Base-by-base conservation (phyloP, 1,140 invertebrate genomes). In the Penaeus chinensis region DNA sequence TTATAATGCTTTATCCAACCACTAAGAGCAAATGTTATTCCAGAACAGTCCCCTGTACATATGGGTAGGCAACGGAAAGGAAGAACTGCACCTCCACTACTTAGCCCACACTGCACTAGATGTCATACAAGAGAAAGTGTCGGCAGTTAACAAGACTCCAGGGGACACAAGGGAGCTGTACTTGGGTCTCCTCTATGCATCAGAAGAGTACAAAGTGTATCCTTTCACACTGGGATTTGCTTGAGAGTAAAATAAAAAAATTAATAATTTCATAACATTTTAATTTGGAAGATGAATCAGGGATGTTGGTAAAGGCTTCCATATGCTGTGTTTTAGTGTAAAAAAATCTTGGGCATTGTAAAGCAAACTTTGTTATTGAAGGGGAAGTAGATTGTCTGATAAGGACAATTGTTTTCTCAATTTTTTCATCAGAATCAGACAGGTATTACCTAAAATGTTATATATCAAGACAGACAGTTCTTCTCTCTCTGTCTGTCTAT, bases 131-230 rank as follows among this genome's bases (percentile, higher is more conserved):
- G 98, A 99, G 91, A 96, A 98, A 92, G 93, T 98, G 77, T 94
- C 95, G 80, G 92, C 92, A 74, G 92, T 93, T 90, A 94, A 92
- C 90, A 95, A 94, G 91, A 95, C 94, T 93, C 93, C 93, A 7
- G 87, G 83, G 42, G 92, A 90, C 63, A 84, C 86, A 7, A 82
- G 97, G 91, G 98, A 99, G 92, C 93, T 98, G 0, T 99, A 98
- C 92, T 94, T 99, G 65, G 98, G 98, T 32, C 93, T 97, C 79
- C 93, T 99, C 2, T 98, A 98, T 93, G 96, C 97, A 3, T 97
- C 97, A n/a, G 98, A 99, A 93, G 97, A 97, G 90, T 97, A 98
- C 92, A 99, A 98, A 95, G 97, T 99, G 97, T 98, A 95, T 93
- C 92, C 92, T 93, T 93, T 91, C 47, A 79, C 24, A 77, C 5